A percentile compares a stretch with the other conserved stretches of the same genome.
phyloP scores from a whole-genome alignment of 64 coral and sea anemone genomes.

The Montipora sp. region DNA sequence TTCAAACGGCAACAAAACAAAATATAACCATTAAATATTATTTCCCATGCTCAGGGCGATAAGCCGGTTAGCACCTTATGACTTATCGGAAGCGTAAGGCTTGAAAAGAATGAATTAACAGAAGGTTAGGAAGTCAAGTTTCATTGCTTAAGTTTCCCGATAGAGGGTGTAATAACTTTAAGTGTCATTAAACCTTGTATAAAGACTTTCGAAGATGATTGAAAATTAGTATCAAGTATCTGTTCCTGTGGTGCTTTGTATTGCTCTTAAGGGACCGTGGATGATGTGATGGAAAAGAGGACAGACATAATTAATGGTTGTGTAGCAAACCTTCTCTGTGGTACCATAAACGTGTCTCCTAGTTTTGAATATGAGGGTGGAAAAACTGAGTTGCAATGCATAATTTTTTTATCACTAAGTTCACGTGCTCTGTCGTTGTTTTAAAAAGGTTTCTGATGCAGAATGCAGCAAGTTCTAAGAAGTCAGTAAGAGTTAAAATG shows the following conservation, averaged over 20 bases:
- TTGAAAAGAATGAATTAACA: too few relatives aligned
- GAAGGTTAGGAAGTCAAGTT: too few relatives aligned
- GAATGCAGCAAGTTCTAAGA: not conserved
- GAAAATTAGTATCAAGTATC: too few relatives aligned
- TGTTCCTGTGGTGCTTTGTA: too few relatives aligned
- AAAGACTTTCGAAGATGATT: not conserved
- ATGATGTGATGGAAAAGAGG: not conserved
- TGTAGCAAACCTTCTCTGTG: not conserved
- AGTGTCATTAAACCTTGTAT: not conserved
- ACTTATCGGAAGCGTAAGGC: not conserved
- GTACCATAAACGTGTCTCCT: too few relatives aligned
- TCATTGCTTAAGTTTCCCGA: too few relatives aligned
- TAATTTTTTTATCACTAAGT: too few relatives aligned
- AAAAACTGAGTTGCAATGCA: not conserved
- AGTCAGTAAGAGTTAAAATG: slow-evolving; percentile 12
- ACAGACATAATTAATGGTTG: not conserved
- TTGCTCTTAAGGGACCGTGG: too few relatives aligned
- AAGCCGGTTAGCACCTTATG: too few relatives aligned
- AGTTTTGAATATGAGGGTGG: not conserved
- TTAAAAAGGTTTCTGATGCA: not conserved
- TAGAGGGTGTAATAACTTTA: too few relatives aligned
- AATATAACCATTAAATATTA: not conserved
- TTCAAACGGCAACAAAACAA: slow-evolving; percentile 22
- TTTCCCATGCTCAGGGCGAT: not conserved
- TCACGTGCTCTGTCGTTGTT: too few relatives aligned